phyloP scores from a whole-genome alignment of 2,113 vertebrate species.

The Poecilia latipinna region DNA sequence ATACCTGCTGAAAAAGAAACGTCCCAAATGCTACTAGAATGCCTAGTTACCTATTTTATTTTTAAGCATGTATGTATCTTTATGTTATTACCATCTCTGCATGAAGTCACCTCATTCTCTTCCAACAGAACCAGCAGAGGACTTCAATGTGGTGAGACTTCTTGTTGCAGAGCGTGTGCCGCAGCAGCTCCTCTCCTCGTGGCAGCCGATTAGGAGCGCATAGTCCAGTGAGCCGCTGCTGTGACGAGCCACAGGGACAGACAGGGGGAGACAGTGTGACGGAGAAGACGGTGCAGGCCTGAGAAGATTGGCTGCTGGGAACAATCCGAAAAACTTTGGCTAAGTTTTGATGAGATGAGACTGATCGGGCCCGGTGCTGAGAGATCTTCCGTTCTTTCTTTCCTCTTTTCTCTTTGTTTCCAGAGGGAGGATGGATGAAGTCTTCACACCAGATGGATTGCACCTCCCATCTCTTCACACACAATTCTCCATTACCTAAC shows the following conservation, averaged over 20 bases:
- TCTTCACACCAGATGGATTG: conserved; percentile 59
- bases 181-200: conserved; percentile 46
- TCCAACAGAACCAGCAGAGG: neutral
- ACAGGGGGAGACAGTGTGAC: conserved; percentile 73
- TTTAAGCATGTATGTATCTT: too few relatives aligned
- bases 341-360: conserved; percentile 75
- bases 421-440: conserved; percentile 46
- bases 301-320: conserved; percentile 59
- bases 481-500: conserved; percentile 64
- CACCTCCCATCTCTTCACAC: conserved; percentile 52
- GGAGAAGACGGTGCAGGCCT: conserved; percentile 54
- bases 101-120: too few relatives aligned
- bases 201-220: conserved; percentile 58
- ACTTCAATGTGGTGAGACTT: conserved; percentile 54
- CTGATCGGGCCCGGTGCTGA: conserved; percentile 62
- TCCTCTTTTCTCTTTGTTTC: conserved; percentile 34
- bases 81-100: too few relatives aligned
- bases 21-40: too few relatives aligned
- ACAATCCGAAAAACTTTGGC: conserved; percentile 69
- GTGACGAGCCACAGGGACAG: conserved; percentile 69
- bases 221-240: conserved; percentile 53
- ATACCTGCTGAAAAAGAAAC: neutral
- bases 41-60: too few relatives aligned
- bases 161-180: conserved; percentile 52
- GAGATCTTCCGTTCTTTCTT: conserved; percentile 48